Base-by-base conservation (phyloP, 2,797 vertebrate genomes). In the Stomatorhinus walkeri region DNA sequence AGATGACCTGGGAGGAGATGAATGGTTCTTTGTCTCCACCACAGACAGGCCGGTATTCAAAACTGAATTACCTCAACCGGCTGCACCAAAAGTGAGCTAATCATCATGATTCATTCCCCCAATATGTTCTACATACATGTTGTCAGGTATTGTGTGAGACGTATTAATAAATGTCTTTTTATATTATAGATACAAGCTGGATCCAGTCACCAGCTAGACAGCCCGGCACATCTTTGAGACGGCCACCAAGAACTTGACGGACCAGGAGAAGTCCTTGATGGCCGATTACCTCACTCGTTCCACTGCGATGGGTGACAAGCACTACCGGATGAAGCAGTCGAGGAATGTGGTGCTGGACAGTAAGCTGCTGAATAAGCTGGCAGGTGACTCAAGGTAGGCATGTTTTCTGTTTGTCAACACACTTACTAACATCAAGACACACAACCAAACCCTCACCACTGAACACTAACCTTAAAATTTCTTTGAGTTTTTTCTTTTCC, bases 341-440 rank as follows among this genome's bases (percentile, higher is more conserved):
- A 2, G 36, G 36, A 48, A 8, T 48, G 46, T 48, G 46, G 46
- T 48, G 46, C 46, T 48, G 46, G 46, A 1, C 46, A 48, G 7
- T 48, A 48, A 48, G 0, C 1, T 48, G 8, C 1, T 48, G 8
- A 9, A 48, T 8, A 1, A 48, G 46, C 46, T 48, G 8, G 46
- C 46, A 48, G 46, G 46, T 64, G 56, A 68, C 49, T 85, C 72
- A 32, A 28, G 24, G 89, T 88, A 59, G 72, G 85, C 32, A 87
- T 32, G 43, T 59, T 22, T 56, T 54, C 14, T 59, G 24, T 61
- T 54, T 81, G 7, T 28, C 68, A 76, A 76, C 24, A 76, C 68
- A 76, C 68, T 76, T 76, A 76, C 68, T 28, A 76, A 12, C 48
- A 49, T 49, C 48, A 51, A 51, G 49, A 51, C 49, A 12, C 72